Evolutionary conservation across 2,888 invertebrate species (phyloP).

Genomic region (Oligia fasciuncula): DNA sequence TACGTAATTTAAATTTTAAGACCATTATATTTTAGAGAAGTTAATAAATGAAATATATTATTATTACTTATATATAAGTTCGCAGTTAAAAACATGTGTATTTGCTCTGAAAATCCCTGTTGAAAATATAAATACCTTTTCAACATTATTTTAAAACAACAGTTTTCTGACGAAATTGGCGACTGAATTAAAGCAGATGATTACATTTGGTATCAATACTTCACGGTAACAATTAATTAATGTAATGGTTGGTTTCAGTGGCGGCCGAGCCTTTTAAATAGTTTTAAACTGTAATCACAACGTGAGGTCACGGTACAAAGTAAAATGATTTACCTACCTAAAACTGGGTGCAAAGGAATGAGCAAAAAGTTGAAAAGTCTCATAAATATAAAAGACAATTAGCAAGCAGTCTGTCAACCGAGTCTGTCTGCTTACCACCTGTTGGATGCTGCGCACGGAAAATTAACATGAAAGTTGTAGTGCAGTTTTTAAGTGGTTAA

Average conservation of each 20-base stretch:
- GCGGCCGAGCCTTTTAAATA: constrained; percentile 39
- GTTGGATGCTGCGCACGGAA: constrained; percentile 66
- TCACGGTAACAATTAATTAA: constrained; percentile 26
- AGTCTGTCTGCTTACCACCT: constrained; percentile 75
- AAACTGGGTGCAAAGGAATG: constrained; percentile 55
- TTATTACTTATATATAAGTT: background rate
- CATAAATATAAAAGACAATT: constrained; percentile 83
- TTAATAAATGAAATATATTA: background rate
- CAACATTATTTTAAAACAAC: constrained; percentile 18
- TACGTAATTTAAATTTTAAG: background rate
- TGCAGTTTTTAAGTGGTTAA: constrained; percentile 2
- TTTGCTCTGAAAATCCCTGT: background rate
- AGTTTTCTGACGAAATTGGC: background rate
- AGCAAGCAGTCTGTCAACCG: constrained; percentile 68
- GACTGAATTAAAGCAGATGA: constrained; percentile 20
- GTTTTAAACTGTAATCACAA: constrained; percentile 35
- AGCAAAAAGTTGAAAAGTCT: constrained; percentile 71
- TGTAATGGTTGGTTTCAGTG: constrained; percentile 21
- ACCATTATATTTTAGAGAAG: background rate
- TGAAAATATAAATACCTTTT: background rate
- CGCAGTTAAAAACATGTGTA: background rate
- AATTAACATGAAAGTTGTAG: constrained; percentile 44
- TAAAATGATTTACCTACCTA: constrained; percentile 64
- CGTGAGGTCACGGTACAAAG: constrained; percentile 11
- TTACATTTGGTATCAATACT: constrained; percentile 30